These are phyloP conservation scores for Lichenostomus cassidix DNA, from an alignment of 2,113 vertebrate genomes.

Conservation along the genomic window DNA sequence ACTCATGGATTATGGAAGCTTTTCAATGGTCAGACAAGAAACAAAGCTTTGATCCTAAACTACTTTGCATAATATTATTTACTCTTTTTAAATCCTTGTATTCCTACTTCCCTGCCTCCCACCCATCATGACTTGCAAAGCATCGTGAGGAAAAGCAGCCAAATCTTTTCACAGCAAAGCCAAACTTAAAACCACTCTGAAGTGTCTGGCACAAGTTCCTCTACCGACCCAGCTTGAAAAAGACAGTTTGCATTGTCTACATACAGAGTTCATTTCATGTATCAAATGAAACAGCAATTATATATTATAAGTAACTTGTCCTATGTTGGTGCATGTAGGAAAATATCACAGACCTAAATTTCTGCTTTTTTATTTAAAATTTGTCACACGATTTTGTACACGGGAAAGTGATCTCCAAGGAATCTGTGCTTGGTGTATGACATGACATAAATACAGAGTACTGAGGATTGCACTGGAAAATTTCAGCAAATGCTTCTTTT, in stretches of 20 bases:
- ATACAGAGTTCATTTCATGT: background rate
- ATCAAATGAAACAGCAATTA: background rate
- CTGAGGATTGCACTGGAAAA: background rate
- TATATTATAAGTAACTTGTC: background rate
- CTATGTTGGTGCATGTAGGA: background rate
- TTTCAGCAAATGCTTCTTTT: background rate
- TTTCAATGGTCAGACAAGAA: slow-evolving; percentile 27
- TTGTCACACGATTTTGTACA: background rate
- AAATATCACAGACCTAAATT: background rate
- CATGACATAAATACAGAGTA: background rate
- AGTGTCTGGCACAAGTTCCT: slow-evolving; percentile 31
- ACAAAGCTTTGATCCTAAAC: slow-evolving; percentile 53
- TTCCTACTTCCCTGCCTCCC: slow-evolving; percentile 24
- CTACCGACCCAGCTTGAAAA: background rate
- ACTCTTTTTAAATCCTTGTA: slow-evolving; percentile 34
- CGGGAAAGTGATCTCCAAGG: background rate
- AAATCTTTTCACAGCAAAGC: slow-evolving; percentile 11
- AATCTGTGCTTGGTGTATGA: background rate
- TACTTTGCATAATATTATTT: slow-evolving; percentile 55
- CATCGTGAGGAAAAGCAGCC: background rate
- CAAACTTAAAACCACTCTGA: slow-evolving; percentile 34
- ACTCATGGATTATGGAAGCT: slow-evolving; percentile 5
- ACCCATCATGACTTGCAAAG: slow-evolving; percentile 43
- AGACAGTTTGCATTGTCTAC: background rate
- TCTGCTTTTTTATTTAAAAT: background rate